phyloP scores from a whole-genome alignment of 2,113 vertebrate species.

The Dromiciops gliroides region DNA sequence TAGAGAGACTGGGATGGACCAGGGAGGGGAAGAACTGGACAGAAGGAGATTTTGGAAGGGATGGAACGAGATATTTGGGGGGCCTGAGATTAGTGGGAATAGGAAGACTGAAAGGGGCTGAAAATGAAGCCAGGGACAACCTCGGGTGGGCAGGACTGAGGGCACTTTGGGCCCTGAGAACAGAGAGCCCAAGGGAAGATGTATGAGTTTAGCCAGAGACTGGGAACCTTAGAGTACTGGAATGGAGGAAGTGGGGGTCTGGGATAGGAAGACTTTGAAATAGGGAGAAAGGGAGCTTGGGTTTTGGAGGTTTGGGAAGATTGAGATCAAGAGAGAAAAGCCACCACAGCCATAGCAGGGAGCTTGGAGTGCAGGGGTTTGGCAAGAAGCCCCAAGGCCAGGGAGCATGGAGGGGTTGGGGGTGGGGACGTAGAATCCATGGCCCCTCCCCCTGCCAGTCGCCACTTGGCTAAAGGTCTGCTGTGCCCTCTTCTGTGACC shows the following conservation, averaged over 20 bases:
- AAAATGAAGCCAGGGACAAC: too few species aligned
- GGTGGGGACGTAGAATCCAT: background rate
- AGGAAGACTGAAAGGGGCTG: background rate
- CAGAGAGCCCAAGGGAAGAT: too few species aligned
- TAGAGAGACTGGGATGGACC: too few species aligned
- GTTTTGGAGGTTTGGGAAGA: background rate
- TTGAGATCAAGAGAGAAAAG: background rate
- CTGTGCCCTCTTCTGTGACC: background rate
- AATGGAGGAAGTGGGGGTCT: background rate
- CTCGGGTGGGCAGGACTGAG: background rate
- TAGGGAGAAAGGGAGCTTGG: background rate
- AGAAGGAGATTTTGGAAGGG: too few species aligned
- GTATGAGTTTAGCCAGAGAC: background rate
- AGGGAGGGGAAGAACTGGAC: too few species aligned
- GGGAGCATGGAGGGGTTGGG: background rate
- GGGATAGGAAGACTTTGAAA: too few species aligned
- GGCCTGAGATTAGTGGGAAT: background rate
- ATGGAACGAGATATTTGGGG: background rate
- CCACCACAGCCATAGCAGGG: background rate
- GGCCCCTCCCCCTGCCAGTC: too few species aligned
- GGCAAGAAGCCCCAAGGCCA: background rate
- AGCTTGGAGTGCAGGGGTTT: background rate
- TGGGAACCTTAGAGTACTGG: background rate
- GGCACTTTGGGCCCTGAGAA: too few species aligned
- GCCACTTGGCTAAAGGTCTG: fast-evolving